phyloP scores from a whole-genome alignment of 2,113 vertebrate species.

The Vicugna pacos region DNA sequence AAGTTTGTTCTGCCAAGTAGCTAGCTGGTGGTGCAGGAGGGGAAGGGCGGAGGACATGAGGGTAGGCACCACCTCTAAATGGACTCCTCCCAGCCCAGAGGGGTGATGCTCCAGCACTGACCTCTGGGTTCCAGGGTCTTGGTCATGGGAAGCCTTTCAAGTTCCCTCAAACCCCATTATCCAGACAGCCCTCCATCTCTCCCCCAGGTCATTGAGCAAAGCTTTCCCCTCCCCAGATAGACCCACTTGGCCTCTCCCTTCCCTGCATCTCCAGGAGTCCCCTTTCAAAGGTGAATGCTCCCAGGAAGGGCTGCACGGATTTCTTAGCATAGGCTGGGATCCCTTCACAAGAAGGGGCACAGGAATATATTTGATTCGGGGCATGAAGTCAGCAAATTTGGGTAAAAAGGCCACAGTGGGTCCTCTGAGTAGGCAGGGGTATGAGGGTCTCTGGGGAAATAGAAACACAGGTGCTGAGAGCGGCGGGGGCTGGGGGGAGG shows the following conservation, averaged over 20 bases:
- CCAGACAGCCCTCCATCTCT: fast-evolving
- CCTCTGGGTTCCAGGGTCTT: not conserved
- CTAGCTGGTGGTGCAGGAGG: not conserved
- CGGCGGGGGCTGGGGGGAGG: too few relatives aligned
- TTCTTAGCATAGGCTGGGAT: too few relatives aligned
- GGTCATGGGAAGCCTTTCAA: not conserved
- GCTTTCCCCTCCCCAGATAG: not conserved
- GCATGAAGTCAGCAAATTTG: not conserved
- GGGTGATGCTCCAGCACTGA: not conserved
- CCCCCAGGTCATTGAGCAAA: not conserved
- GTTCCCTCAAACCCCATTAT: too few relatives aligned
- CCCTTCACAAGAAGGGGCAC: not conserved
- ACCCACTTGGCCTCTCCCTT: not conserved
- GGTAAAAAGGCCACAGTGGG: not conserved
- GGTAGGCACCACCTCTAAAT: too few relatives aligned
- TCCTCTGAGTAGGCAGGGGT: not conserved
- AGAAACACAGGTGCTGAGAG: too few relatives aligned
- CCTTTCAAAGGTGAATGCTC: not conserved
- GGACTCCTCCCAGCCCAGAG: not conserved
- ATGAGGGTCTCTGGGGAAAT: too few relatives aligned
- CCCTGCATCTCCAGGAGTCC: not conserved
- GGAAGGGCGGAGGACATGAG: not conserved
- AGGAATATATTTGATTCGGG: not conserved
- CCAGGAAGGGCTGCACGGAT: not conserved
- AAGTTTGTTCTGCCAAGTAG: not conserved